These are phyloP conservation scores for Halictus rubicundus DNA, from an alignment of 1,140 invertebrate genomes.

Conservation along the genomic window DNA sequence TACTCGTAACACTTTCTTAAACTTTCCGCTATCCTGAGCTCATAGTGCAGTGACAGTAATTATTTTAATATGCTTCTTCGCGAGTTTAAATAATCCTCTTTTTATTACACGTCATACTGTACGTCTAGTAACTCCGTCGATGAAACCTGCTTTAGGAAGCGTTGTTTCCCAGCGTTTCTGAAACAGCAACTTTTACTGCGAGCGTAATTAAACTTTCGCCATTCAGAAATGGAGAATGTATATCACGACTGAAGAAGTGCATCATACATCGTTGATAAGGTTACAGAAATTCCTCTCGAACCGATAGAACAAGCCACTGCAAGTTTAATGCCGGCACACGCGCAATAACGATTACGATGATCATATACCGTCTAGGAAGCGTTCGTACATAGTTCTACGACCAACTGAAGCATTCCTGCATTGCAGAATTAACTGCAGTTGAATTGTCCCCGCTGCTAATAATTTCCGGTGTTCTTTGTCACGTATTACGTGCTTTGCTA, in stretches of 20 bases:
- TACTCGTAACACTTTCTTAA: too few relatives aligned
- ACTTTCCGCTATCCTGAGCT: too few relatives aligned
- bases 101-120: too few relatives aligned
- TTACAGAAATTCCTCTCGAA: conserved; percentile 3
- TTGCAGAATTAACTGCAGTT: background rate
- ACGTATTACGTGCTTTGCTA: background rate
- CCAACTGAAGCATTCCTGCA: background rate
- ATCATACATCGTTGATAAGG: background rate
- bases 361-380: background rate
- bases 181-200: background rate
- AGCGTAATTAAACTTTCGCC: background rate
- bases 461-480: background rate
- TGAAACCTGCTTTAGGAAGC: too few relatives aligned
- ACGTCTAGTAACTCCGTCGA: too few relatives aligned
- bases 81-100: too few relatives aligned
- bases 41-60: too few relatives aligned
- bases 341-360: background rate
- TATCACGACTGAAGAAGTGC: background rate
- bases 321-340: background rate
- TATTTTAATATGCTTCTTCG: too few relatives aligned
- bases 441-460: background rate
- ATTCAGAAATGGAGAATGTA: background rate
- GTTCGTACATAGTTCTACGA: background rate
- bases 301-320: background rate
- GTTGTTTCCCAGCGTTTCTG: background rate